Conservation (phyloP, 2,113 vertebrate genomes). For the Trichechus manatus region DNA sequence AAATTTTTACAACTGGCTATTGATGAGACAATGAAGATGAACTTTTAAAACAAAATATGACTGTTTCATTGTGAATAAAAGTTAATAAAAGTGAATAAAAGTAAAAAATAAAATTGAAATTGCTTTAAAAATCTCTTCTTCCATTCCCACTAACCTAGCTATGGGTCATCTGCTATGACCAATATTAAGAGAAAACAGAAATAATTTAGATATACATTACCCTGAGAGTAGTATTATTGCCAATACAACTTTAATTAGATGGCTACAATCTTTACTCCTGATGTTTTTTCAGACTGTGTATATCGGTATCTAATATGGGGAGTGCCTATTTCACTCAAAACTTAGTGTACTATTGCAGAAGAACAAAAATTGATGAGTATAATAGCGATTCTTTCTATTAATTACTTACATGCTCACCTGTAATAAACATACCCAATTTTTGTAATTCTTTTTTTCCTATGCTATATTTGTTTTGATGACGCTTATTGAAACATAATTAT, state of each 20-base stretch:
- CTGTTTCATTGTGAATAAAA: background rate
- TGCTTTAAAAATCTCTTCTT: background rate
- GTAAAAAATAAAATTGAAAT: no score
- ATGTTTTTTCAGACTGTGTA: background rate
- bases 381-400: background rate
- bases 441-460: background rate
- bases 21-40: background rate
- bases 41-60: background rate
- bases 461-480: background rate
- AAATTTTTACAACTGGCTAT: background rate
- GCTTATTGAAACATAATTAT: background rate
- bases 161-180: background rate
- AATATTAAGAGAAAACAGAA: background rate
- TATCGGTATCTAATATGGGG: background rate
- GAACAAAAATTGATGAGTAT: background rate
- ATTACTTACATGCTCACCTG: background rate
- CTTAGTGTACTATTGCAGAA: background rate
- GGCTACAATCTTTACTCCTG: background rate
- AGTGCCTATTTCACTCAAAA: background rate
- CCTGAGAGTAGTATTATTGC: background rate
- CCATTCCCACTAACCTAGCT: background rate
- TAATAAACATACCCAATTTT: background rate
- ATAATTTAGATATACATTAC: background rate
- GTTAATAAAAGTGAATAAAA: no score
- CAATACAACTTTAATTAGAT: background rate